These are phyloP conservation scores for Drosophila triauraria DNA, from an alignment of 1,140 invertebrate genomes.

Conservation along the genomic window DNA sequence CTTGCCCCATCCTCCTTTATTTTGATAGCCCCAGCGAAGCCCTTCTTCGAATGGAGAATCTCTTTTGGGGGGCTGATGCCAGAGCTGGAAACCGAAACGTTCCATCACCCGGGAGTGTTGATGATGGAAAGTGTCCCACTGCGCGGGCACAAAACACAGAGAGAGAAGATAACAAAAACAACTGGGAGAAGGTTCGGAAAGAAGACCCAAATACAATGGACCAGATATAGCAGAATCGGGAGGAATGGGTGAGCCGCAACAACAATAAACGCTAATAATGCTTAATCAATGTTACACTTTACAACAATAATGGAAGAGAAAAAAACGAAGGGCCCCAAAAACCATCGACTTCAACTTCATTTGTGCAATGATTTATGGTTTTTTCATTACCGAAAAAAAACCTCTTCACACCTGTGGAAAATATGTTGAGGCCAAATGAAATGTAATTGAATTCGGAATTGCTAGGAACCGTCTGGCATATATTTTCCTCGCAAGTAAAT, in stretches of 20 bases:
- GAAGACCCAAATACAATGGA: slow-evolving; percentile 54
- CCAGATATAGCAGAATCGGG: slow-evolving; percentile 29
- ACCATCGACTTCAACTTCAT: slow-evolving; percentile 64
- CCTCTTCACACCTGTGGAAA: slow-evolving; percentile 77
- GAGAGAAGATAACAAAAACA: slow-evolving; percentile 47
- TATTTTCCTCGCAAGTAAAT: slow-evolving; percentile 60
- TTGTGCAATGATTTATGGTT: slow-evolving; percentile 76
- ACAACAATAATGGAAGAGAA: slow-evolving; percentile 64
- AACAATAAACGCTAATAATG: slow-evolving; percentile 81
- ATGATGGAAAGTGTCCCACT: slow-evolving; percentile 82
- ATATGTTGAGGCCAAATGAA: slow-evolving; percentile 57
- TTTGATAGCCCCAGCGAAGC: slow-evolving; percentile 16
- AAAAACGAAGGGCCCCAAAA: slow-evolving; percentile 44
- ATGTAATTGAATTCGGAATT: slow-evolving; percentile 70
- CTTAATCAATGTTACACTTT: slow-evolving; percentile 84
- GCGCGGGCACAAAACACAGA: slow-evolving; percentile 58
- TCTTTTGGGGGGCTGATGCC: slow-evolving; percentile 49
- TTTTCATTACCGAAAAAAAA: slow-evolving; percentile 72
- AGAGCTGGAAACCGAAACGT: slow-evolving; percentile 69
- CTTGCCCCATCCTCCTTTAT: neutral
- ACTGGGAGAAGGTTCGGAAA: slow-evolving; percentile 37
- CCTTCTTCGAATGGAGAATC: slow-evolving; percentile 47
- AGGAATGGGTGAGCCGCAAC: slow-evolving; percentile 55
- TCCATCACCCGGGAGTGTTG: slow-evolving; percentile 76
- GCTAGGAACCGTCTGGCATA: slow-evolving; percentile 23